Percentiles rank a stretch among this genome's conserved stretches.
phyloP scores from a whole-genome alignment of 2,888 invertebrate species.

The Nomada ruficornis region DNA sequence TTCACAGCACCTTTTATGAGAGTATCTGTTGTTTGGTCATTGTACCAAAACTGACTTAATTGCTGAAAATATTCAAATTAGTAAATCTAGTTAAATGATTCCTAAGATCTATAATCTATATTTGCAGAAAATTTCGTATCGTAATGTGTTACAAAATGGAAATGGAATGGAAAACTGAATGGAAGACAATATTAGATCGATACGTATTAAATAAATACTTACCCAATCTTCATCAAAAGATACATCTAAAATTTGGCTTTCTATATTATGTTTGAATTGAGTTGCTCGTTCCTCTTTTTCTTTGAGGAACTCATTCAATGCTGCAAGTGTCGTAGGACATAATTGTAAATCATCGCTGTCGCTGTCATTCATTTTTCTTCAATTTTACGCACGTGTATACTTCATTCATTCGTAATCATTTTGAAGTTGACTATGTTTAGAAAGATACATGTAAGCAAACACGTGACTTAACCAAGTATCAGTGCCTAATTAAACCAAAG shows the following conservation, averaged over 20 bases:
- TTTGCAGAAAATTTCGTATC: not conserved
- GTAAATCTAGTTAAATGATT: not conserved
- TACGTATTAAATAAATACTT: constrained; percentile 62
- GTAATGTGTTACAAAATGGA: not conserved
- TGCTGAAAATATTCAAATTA: constrained; percentile 87
- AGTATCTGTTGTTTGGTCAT: constrained; percentile 90
- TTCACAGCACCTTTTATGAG: constrained; percentile 89
- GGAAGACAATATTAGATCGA: not conserved
- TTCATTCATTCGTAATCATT: constrained; percentile 10
- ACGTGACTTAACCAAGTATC: no score
- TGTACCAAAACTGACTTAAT: constrained; percentile 99
- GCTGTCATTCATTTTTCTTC: constrained; percentile 72
- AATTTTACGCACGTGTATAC: not conserved
- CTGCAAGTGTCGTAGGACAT: constrained; percentile 89
- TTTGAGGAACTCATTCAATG: constrained; percentile 91
- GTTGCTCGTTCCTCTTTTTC: constrained; percentile 89
- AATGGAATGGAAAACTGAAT: constrained; percentile 1
- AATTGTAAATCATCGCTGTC: constrained; percentile 87
- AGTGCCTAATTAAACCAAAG: no score
- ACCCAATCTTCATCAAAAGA: constrained; percentile 94
- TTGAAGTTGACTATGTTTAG: no score
- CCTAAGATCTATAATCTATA: constrained; percentile 5
- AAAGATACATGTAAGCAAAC: no score
- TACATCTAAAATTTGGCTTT: constrained; percentile 83
- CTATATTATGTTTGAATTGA: constrained; percentile 83